Conservation (phyloP, 2,797 vertebrate genomes). For the Hydrocynus forskahlii region DNA sequence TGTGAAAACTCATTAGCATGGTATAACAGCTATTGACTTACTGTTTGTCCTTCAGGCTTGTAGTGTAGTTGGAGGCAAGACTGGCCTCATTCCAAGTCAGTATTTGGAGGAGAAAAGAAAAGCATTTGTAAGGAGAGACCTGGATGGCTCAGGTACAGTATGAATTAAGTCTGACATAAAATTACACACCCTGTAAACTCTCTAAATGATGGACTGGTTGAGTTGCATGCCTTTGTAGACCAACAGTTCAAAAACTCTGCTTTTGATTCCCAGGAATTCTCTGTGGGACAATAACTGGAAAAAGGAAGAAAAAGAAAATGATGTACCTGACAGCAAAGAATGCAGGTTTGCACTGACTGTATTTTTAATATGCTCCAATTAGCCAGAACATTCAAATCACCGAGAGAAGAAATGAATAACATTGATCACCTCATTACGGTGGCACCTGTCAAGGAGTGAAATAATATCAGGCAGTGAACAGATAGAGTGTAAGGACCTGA, state of each 20-base stretch:
- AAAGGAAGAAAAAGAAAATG: slow-evolving; percentile 98
- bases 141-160: slow-evolving; percentile 82
- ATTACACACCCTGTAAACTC: too few relatives aligned
- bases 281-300: slow-evolving; percentile 88
- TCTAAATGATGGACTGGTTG: not conserved
- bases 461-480: too few relatives aligned
- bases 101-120: slow-evolving; percentile 99
- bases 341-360: slow-evolving; percentile 80
- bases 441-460: too few relatives aligned
- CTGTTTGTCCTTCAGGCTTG: slow-evolving; percentile 77
- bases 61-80: slow-evolving; percentile 88
- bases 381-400: too few relatives aligned
- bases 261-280: slow-evolving; percentile 83
- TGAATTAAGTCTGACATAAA: not conserved
- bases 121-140: slow-evolving; percentile 95
- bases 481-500: too few relatives aligned
- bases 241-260: not conserved
- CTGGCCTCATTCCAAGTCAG: slow-evolving; percentile 97
- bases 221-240: too few relatives aligned
- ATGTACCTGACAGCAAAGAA: slow-evolving; percentile 99
- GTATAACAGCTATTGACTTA: not conserved
- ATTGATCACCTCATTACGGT: too few relatives aligned
- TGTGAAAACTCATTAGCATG: not conserved
- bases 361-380: too few relatives aligned
- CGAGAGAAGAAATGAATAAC: too few relatives aligned